Percentiles rank a stretch among this genome's conserved stretches.
phyloP scores from a whole-genome alignment of 2,797 vertebrate species.

The Cossypha caffra region DNA sequence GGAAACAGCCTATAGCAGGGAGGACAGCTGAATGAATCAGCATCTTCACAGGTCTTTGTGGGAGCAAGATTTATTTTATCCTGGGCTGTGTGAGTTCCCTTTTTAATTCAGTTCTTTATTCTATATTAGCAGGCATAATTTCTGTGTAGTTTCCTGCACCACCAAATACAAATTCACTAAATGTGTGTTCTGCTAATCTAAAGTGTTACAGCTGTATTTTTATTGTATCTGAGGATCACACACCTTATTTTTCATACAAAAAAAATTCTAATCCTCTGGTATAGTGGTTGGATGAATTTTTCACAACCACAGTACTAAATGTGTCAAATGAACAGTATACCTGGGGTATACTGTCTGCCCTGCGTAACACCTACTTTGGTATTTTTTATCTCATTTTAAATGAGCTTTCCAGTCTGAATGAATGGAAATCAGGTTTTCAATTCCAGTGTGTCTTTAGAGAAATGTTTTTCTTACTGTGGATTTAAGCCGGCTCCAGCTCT shows the following conservation, averaged over 20 bases:
- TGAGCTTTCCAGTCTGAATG: background rate
- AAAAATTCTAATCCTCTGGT: background rate
- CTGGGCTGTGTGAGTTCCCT: rapidly evolving
- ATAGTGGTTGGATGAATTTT: background rate
- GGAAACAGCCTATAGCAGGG: background rate
- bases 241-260: background rate
- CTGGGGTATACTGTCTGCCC: background rate
- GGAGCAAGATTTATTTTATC: background rate
- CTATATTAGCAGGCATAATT: background rate
- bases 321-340: background rate
- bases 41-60: background rate
- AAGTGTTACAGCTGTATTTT: background rate
- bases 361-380: background rate
- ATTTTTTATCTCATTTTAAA: background rate
- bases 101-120: background rate
- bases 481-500: background rate
- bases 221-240: background rate
- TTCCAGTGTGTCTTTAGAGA: background rate
- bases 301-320: background rate
- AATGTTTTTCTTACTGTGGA: background rate
- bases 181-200: background rate
- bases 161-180: background rate
- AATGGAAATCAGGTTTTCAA: background rate
- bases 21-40: background rate
- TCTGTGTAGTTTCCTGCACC: background rate